Conservation (phyloP, 1,140 invertebrate species). For the Diachasma alloeum region DNA sequence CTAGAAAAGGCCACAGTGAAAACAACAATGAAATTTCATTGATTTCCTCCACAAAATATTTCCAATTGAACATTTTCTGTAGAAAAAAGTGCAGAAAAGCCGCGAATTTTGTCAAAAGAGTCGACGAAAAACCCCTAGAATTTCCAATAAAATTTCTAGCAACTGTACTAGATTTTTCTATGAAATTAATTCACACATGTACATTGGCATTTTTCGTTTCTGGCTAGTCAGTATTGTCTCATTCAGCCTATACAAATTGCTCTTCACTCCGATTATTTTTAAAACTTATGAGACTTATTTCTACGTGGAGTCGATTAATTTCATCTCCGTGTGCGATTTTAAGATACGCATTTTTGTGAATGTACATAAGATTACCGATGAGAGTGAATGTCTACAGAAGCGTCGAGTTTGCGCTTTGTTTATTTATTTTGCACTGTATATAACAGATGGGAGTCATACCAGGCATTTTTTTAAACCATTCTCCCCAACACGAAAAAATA, state of each 20-base stretch:
- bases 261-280: too few relatives aligned
- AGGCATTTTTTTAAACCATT: not conserved
- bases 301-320: not conserved
- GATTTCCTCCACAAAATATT: too few relatives aligned
- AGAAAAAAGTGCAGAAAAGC: too few relatives aligned
- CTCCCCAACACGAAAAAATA: too few relatives aligned
- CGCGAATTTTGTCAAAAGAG: too few relatives aligned
- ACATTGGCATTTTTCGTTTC: not conserved
- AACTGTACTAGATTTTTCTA: not conserved
- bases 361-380: not conserved
- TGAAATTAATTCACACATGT: not conserved
- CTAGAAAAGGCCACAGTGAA: too few relatives aligned
- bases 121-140: too few relatives aligned
- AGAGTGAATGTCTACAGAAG: not conserved
- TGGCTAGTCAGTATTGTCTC: constrained; percentile 3
- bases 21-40: too few relatives aligned
- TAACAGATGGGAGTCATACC: not conserved
- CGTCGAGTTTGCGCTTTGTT: not conserved
- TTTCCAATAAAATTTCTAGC: too few relatives aligned
- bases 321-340: not conserved
- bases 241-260: too few relatives aligned
- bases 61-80: not conserved
- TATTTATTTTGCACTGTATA: constrained; percentile 6
- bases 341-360: not conserved
- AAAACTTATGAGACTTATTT: too few relatives aligned